Conservation (phyloP, 2,888 invertebrate genomes). For the Magallana nippona region DNA sequence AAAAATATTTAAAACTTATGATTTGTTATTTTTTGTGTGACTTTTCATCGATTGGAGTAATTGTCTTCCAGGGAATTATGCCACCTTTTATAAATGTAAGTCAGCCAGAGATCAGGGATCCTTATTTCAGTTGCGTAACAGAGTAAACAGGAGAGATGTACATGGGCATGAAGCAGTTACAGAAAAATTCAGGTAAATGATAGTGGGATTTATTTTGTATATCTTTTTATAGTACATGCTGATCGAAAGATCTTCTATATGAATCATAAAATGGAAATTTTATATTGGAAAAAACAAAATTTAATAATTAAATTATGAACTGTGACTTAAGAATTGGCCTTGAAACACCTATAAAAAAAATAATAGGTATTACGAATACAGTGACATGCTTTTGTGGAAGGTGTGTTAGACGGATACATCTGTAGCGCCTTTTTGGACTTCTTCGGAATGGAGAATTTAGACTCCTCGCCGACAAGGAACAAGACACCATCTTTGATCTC, state of each 20-base stretch:
- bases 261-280: no score
- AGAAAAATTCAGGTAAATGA: slow-evolving; percentile 3
- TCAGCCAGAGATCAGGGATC: background rate
- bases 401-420: background rate
- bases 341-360: no score
- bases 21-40: no score
- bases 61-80: background rate
- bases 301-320: no score
- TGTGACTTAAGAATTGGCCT: no score
- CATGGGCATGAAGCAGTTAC: slow-evolving; percentile 1
- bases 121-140: background rate
- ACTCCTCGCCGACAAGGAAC: background rate
- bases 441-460: background rate
- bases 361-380: no score
- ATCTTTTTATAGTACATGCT: no score
- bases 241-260: no score
- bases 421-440: background rate
- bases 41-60: no score
- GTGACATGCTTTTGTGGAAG: background rate
- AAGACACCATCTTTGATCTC: background rate
- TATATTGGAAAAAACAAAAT: no score
- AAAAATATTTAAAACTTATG: no score
- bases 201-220: no score
- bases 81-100: background rate
- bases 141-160: background rate